Conservation (phyloP, 2,113 vertebrate species). For the Corydoras sp. region DNA sequence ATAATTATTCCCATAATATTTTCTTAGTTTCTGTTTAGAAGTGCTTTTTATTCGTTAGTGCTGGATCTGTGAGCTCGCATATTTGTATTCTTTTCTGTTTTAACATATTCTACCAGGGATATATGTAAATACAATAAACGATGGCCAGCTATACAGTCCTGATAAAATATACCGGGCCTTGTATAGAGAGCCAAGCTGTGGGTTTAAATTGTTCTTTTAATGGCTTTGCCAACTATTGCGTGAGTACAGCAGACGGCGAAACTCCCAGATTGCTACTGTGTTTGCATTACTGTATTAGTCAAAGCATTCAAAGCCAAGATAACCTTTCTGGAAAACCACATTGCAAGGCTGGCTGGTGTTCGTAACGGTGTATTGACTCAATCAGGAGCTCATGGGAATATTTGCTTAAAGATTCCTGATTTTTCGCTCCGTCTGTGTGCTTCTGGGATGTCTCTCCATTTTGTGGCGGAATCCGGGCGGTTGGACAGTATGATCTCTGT, state of each 20-base stretch:
- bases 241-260: slow-evolving; percentile 7
- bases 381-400: neutral
- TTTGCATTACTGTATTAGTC: slow-evolving; percentile 4
- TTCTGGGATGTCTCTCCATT: slow-evolving; percentile 28
- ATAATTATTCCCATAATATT: too few relatives aligned
- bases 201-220: too few relatives aligned
- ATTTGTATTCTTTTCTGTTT: too few relatives aligned
- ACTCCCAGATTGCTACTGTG: neutral
- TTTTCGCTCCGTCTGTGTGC: neutral
- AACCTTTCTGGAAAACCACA: slow-evolving; percentile 7
- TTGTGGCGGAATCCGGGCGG: neutral
- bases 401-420: neutral
- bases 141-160: too few relatives aligned
- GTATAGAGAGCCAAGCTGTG: too few relatives aligned
- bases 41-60: too few relatives aligned
- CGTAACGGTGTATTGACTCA: neutral
- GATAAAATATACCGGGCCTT: too few relatives aligned
- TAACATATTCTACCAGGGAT: too few relatives aligned
- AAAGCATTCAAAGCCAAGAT: neutral
- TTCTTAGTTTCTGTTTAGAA: too few relatives aligned
- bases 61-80: too few relatives aligned
- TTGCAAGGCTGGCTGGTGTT: neutral
- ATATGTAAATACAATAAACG: too few relatives aligned
- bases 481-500: slow-evolving; percentile 41
- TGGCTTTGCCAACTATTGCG: neutral